Base-by-base conservation (phyloP, 2,113 vertebrate genomes). In the Chaetodon auriga region DNA sequence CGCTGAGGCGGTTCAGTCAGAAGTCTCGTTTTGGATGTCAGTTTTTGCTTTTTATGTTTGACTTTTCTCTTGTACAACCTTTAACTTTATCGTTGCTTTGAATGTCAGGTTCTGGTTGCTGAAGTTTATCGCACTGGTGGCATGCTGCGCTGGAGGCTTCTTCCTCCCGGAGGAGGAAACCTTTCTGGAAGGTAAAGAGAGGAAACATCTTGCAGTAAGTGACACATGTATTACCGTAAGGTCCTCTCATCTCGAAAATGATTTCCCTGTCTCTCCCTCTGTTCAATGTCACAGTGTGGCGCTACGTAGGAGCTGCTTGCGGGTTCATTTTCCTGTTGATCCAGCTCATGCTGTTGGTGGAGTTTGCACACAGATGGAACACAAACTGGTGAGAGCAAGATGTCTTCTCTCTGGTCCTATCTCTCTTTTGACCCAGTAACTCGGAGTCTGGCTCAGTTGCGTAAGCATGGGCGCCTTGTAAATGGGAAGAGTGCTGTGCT, bases 311-410 rank as follows among this genome's bases (percentile, higher is more conserved):
- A 63, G 97, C 97, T 2, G 0, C 1, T 0, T 97, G 97, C 25
- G 97, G 96, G 2, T 96, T 96, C 89, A 0, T 97, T 58, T 99
- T 99, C 88, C 95, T 99, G 62, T 80, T 95, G 68, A 98, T 99
- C 93, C 98, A 99, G 89, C 97, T 99, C 68, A 95, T 97, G 91
- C 88, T 99, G 77, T 93, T 99, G 74, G 96, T 99, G 92, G 96
- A 99, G 89, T 99, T 99, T 21, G 97, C 98, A 16, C 98, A 99
- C 91, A 97, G 97, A 84, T 99, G 98, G 98, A 99, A 99, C 94
- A 98, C 97, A 94, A 99, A 99, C 93, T 99, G 98, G 98, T 99
- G 95, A 87, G 96, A 84, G 41, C 36, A 75, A 38, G 75, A 53
- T 16, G 46, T 80, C 74, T 57, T 51, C 23, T 77, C 41, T 63